phyloP scores from a whole-genome alignment of 2,888 invertebrate species.

The Microctonus hyperodae region DNA sequence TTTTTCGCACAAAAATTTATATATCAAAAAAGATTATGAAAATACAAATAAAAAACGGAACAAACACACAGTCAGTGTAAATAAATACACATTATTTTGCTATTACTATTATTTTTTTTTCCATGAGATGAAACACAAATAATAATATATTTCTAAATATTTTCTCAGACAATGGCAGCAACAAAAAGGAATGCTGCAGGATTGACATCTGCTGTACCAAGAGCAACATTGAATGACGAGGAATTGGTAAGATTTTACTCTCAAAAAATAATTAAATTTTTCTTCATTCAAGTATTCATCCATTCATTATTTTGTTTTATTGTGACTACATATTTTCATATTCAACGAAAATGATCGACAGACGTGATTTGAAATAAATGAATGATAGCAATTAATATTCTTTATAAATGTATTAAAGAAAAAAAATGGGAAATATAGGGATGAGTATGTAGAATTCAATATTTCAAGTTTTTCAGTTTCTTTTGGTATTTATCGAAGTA shows the following conservation, averaged over 20 bases:
- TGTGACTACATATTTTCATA: too few species aligned
- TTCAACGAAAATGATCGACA: neutral
- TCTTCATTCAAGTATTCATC: too few species aligned
- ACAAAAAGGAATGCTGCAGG: constrained; percentile 94
- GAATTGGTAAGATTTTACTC: constrained; percentile 83
- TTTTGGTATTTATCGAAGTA: neutral
- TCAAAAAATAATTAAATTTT: neutral
- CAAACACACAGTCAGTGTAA: constrained; percentile 30
- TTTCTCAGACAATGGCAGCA: constrained; percentile 95
- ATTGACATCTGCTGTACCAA: constrained; percentile 94
- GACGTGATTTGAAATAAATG: neutral
- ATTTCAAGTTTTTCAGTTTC: neutral
- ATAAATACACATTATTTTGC: constrained; percentile 21
- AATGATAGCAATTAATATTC: neutral
- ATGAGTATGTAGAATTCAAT: neutral
- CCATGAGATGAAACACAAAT: neutral
- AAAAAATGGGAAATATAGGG: neutral
- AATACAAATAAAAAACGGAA: constrained; percentile 4
- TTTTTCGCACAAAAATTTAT: constrained; percentile 8
- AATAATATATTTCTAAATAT: constrained; percentile 29
- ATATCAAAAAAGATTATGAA: constrained; percentile 16
- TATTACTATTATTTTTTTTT: neutral
- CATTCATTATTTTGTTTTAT: neutral
- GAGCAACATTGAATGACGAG: constrained; percentile 98
- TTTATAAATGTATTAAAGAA: neutral